Base-by-base conservation (phyloP, 2,888 invertebrate species). In the Drosophila acutilabella region DNA sequence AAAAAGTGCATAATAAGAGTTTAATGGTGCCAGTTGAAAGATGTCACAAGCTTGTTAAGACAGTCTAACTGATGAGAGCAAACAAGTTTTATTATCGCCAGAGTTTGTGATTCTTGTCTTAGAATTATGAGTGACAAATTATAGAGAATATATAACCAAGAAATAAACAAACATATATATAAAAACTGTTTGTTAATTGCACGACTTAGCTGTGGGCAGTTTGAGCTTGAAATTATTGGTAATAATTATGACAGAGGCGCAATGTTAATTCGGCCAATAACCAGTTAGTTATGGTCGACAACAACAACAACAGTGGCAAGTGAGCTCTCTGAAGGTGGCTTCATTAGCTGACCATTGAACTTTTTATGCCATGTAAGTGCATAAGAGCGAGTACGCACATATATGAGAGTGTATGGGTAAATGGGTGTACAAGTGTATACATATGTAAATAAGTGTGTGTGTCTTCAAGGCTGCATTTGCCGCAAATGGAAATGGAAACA, bases 291-390 rank as follows among this genome's bases (percentile, higher is more conserved):
- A 54, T 54, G 23, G 40, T 42, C 48, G 47, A 57, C 45, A 36
- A 33, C 30, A 44, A 33, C 42, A 64, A 62, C 36, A 64, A 16
- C 30, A 36, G 33, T 18, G 59, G 6, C 44, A 23, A 42, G 36
- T 36, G 36, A 36, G 30, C 54, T 44, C 41, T 41, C 58, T 71
- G 86, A 81, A 88, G 81, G 86, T 85, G 88, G 71, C 74, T 77
- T 65, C 68, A 68, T 81, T 71, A 61, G 72, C 69, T 87, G 81
- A 87, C 71, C 85, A 79, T 78, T 81, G 81, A 81, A 81, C 81
- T 81, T 72, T 74, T 62, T 64, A 50, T 73, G 79, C 60, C 75
- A 69, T 75, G 79, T 75, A 69, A 76, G 58, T 70, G 75, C 75
- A 74, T 59, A 48, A 64, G 69, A 69, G 53, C 50, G 53, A 53